Evolutionary conservation across 2,113 vertebrate species (phyloP).

Genomic region (Archilochus colubris): DNA sequence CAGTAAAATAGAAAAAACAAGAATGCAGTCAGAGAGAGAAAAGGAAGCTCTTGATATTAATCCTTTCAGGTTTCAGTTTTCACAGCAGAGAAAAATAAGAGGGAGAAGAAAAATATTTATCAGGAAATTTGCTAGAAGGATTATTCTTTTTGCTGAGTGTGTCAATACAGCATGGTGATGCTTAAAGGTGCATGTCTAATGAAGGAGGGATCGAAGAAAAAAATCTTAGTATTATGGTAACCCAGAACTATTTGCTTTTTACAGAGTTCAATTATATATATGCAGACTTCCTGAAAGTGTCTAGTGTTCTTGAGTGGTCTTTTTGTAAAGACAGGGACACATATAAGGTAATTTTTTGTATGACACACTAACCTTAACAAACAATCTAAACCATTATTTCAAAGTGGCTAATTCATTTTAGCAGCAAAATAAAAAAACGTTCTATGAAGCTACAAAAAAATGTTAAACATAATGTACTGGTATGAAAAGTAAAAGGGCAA

Average conservation of each 20-base stretch:
- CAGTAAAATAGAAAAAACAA: neutral
- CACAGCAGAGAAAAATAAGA: neutral
- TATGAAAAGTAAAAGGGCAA: neutral
- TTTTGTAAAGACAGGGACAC: neutral
- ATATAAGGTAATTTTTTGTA: neutral
- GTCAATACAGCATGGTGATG: neutral
- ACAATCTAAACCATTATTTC: neutral
- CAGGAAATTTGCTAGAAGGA: neutral
- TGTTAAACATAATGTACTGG: neutral
- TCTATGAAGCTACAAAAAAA: neutral
- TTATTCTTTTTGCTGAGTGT: neutral
- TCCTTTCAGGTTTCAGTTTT: neutral
- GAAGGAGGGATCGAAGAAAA: neutral
- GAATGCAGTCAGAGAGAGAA: neutral
- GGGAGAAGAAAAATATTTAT: neutral
- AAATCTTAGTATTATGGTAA: neutral
- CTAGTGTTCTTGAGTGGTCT: neutral
- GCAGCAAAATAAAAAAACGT: neutral
- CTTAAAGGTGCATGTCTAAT: rapidly evolving
- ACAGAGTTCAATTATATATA: neutral
- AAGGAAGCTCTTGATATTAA: neutral
- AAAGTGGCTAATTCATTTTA: neutral
- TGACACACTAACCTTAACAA: neutral
- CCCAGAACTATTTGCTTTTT: neutral
- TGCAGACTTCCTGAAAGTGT: neutral